Conservation (phyloP, 2,797 vertebrate species). For the Menidia menidia region DNA sequence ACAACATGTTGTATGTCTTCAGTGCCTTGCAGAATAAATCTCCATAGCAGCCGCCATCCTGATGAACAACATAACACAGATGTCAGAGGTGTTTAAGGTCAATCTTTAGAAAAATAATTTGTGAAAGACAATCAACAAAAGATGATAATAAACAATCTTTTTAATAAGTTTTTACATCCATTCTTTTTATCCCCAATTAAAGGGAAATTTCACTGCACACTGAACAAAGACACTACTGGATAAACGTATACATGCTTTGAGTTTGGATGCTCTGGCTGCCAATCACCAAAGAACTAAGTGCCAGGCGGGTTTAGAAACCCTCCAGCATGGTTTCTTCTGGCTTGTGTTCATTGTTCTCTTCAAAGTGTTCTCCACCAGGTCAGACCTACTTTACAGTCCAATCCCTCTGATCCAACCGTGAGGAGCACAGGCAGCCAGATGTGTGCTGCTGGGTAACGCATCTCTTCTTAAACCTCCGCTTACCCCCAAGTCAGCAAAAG, state of each 20-base stretch:
- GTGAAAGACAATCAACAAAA: constrained; percentile 19
- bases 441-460: constrained; percentile 71
- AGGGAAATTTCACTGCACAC: constrained; percentile 28
- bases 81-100: constrained; percentile 22
- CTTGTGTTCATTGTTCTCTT: constrained; percentile 51
- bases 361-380: constrained; percentile 54
- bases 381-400: constrained; percentile 52
- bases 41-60: constrained; percentile 99
- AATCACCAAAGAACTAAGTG: constrained; percentile 28
- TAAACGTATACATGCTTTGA: constrained; percentile 20
- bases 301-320: constrained; percentile 47
- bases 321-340: constrained; percentile 38
- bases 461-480: constrained; percentile 73
- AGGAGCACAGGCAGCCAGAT: constrained; percentile 62
- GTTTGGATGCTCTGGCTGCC: constrained; percentile 28
- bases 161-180: constrained; percentile 6
- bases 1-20: constrained; percentile 99
- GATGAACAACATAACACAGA: constrained; percentile 49
- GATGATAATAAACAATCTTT: constrained; percentile 1
- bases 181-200: constrained; percentile 13
- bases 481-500: constrained; percentile 98
- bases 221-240: constrained; percentile 33
- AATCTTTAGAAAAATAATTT: constrained; percentile 1
- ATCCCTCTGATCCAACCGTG: constrained; percentile 64
- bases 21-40: constrained; percentile 99